Conservation (phyloP, 2,797 vertebrate species). For the Prunella strophiata region DNA sequence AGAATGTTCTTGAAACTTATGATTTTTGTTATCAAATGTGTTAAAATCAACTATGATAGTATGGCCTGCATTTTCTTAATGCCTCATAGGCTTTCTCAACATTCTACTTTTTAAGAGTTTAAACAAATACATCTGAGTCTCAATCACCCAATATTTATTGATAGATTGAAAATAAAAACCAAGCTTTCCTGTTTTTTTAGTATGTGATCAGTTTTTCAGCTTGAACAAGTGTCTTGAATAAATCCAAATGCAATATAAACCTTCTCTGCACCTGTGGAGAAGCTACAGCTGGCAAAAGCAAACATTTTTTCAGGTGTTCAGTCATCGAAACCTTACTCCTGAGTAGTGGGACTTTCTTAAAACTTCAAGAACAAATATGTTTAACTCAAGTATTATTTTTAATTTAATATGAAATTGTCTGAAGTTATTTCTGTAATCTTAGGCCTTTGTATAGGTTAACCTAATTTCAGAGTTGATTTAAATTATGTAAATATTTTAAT, state of each 20-base stretch:
- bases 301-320: slow-evolving; percentile 57
- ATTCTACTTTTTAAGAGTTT: neutral
- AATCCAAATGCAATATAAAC: neutral
- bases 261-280: slow-evolving; percentile 40
- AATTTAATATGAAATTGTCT: neutral
- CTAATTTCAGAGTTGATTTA: slow-evolving; percentile 4
- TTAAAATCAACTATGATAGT: neutral
- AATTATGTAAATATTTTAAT: slow-evolving; percentile 4
- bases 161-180: neutral
- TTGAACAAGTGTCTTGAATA: neutral
- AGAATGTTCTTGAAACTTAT: neutral
- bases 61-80: neutral
- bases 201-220: neutral
- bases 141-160: neutral
- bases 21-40: neutral
- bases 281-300: slow-evolving; percentile 45
- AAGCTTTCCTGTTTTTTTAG: neutral
- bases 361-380: slow-evolving; percentile 9
- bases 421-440: slow-evolving; percentile 4
- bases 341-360: neutral
- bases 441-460: neutral
- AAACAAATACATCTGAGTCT: neutral
- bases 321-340: neutral
- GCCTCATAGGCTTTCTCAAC: neutral
- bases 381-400: slow-evolving; percentile 10